Evolutionary conservation across 1,140 invertebrate species (phyloP), one percentile per base, ranked within the genome.

Genomic region (Zaprionus kolodkinae): DNA sequence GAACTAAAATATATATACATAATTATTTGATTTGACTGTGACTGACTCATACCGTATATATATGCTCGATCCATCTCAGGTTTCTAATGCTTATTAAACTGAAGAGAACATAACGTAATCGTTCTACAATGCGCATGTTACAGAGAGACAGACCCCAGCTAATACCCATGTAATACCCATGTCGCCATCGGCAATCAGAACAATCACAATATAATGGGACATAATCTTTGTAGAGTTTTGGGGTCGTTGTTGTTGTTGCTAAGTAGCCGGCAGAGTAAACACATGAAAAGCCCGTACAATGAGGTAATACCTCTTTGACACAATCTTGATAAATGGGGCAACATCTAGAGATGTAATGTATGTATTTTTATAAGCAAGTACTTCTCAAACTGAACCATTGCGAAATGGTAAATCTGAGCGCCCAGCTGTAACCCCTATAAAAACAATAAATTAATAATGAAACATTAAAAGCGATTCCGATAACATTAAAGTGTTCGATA

Each of bases 291-390:
- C 61, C 9, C 36, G 4, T 13, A 48, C 27, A 66, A 76, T 76
- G 69, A 72, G 36, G 62, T 77, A 77, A 77, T 77, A 54, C 50
- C 10, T 43, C 10, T 43, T 56, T 77, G 64, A 73, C 70, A 76
- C 69, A 76, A 77, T 77, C 74, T 73, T 73, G 63, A 73, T 68
- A 59, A 73, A 77, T 77, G 43, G 43, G 63, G 6, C 1, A 10
- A 7, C 12, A 17, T 57, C 12, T 55, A 33, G 25, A 50, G 17
- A 21, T 25, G 45, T 21, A 50, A 21, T 50, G 9, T 15, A 9
- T 17, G 9, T 21, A 21, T 21, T 1, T 21, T 1, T 25, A 50
- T 21, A 50, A 50, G 15, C 9, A 48, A 48, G 11, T 21, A 21
- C 15, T 6, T 25, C 11, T 50, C 12, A 5, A 45, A 25, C 3